Conservation (phyloP, 2,888 invertebrate genomes). For the Drosophila helvetica region DNA sequence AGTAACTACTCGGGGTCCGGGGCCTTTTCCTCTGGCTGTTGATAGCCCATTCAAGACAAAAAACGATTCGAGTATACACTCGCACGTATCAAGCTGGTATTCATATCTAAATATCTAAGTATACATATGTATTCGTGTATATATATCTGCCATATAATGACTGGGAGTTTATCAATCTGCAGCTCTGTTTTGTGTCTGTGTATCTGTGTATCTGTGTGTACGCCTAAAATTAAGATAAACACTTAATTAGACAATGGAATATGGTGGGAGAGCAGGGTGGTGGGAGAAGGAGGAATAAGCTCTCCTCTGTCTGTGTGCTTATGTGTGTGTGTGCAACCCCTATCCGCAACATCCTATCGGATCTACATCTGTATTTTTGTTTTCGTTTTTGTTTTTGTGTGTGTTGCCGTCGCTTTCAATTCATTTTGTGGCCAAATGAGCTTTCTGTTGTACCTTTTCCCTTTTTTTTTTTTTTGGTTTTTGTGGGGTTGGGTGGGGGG, state of each 20-base stretch:
- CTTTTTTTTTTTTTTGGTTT: conserved; percentile 9
- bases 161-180: conserved; percentile 50
- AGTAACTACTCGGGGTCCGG: no score
- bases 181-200: conserved; percentile 45
- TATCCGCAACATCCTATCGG: conserved; percentile 33
- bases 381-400: conserved; percentile 25
- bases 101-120: no score
- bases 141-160: not conserved
- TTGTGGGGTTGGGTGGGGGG: no score
- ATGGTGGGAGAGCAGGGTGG: not conserved
- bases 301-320: not conserved
- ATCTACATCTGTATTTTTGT: conserved; percentile 23
- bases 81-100: no score
- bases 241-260: conserved; percentile 63
- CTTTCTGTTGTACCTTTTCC: conserved; percentile 1
- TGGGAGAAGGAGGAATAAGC: not conserved
- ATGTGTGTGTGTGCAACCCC: not conserved
- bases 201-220: not conserved
- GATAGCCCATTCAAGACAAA: no score
- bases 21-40: no score
- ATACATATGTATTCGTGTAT: no score
- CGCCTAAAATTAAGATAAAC: conserved; percentile 68
- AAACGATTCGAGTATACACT: no score
- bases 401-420: conserved; percentile 46
- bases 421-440: conserved; percentile 17